Evolutionary conservation across 1,140 invertebrate genomes (phyloP), one percentile per base, ranked within the genome.

Genomic region (Dendrolimus kikuchii): DNA sequence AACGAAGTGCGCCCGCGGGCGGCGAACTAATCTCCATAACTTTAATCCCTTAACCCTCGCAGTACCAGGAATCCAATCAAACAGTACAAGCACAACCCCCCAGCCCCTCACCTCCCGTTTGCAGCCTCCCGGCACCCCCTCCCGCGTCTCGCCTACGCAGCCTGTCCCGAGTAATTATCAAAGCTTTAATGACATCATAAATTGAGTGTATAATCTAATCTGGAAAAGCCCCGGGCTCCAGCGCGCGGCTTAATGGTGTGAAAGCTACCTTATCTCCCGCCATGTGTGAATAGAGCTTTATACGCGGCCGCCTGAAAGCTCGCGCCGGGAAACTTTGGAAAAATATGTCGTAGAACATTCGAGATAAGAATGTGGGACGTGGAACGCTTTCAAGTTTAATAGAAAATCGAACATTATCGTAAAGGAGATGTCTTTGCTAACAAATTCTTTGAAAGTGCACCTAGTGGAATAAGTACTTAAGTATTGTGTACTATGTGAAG

Each of bases 121-220:
- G 42, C 61, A 64, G 60, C 62, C 66, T 58, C 64, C 56, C 51
- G 47, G 49, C 53, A 39, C 47, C 10, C 53, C 59, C 65, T 64
- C 61, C 64, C 69, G 67, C 71, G 68, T 68, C 71, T 79, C 77
- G 77, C 79, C 80, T 80, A 81, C 82, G 77, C 81, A 86, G 82
- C 76, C 79, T 82, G 80, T 82, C 82, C 82, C 80, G 77, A 82
- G 82, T 87, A 88, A 88, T 88, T 88, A 88, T 88, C 86, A 87
- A 82, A 82, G 86, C 85, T 86, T 87, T 87, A 88, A 88, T 88
- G 83, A 87, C 85, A 64, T 80, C 82, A 87, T 88, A 88, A 88
- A 88, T 88, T 84, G 77, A 84, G 75, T 84, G 82, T 86, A 87
- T 88, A 88, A 88, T 88, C 86, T 88, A 88, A 88, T 88, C 86